Evolutionary conservation across 1,140 invertebrate species (phyloP).

Genomic region (Steinernema khuongi): DNA sequence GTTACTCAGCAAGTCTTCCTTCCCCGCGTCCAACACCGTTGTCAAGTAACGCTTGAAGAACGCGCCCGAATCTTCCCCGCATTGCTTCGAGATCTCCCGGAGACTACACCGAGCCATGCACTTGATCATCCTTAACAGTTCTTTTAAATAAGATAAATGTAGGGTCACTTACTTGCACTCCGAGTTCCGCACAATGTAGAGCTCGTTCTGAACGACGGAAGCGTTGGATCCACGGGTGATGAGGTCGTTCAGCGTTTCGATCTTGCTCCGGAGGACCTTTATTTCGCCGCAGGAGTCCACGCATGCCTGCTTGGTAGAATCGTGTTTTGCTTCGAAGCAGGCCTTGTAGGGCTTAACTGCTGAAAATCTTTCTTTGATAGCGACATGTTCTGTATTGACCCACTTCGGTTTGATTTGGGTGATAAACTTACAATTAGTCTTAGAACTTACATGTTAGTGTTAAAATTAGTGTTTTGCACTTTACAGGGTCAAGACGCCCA

Average conservation of each 20-base stretch:
- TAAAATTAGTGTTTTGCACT: too few species aligned
- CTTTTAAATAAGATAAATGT: background rate
- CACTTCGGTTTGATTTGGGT: background rate
- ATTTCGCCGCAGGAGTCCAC: background rate
- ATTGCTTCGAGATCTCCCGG: background rate
- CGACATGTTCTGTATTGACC: too few species aligned
- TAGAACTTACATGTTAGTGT: too few species aligned
- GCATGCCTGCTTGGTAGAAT: background rate
- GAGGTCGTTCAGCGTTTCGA: background rate
- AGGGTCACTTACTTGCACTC: background rate
- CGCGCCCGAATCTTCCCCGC: background rate
- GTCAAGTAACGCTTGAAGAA: background rate
- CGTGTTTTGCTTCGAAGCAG: background rate
- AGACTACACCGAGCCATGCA: constrained; percentile 5
- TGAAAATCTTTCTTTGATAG: constrained; percentile 1
- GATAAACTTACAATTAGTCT: too few species aligned
- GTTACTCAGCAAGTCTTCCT: background rate
- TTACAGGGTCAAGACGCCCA: too few species aligned
- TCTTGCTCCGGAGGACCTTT: background rate
- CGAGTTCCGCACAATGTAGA: background rate
- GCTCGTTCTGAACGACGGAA: background rate
- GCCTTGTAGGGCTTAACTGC: background rate
- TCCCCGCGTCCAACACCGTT: background rate
- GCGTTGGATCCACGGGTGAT: background rate
- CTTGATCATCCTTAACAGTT: background rate